Percentiles rank a stretch among this genome's conserved stretches.
Evolutionary conservation across 2,888 invertebrate species (phyloP).

Genomic region (Calameuta pallipes): DNA sequence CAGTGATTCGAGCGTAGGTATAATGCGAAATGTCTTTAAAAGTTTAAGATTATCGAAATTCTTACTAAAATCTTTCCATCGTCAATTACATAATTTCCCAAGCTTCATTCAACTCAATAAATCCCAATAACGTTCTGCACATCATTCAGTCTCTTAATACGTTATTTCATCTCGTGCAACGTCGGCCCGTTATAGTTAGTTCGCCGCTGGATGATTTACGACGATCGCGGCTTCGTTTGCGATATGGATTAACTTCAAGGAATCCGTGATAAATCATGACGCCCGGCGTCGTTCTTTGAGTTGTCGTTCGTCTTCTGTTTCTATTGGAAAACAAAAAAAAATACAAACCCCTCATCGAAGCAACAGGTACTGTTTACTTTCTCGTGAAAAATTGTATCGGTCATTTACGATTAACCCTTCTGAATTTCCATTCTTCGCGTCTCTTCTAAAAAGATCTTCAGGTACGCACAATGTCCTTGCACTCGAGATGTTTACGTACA

Average conservation of each 20-base stretch:
- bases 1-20: constrained; percentile 12
- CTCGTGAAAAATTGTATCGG: constrained; percentile 2
- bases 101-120: neutral
- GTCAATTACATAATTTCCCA: neutral
- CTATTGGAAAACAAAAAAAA: neutral
- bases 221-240: neutral
- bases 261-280: neutral
- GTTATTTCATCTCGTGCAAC: neutral
- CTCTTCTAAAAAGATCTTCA: neutral
- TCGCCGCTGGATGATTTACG: neutral
- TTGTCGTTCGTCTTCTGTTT: neutral
- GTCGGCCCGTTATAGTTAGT: neutral
- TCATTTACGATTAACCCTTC: neutral
- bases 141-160: neutral
- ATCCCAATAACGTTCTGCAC: neutral
- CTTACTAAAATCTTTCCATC: neutral
- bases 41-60: neutral
- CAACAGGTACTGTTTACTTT: constrained; percentile 28
- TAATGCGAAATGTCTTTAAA: constrained; percentile 11
- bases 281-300: neutral
- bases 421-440: neutral
- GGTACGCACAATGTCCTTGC: neutral
- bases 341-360: neutral
- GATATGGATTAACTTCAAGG: neutral
- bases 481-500: neutral